phyloP scores from a whole-genome alignment of 1,140 invertebrate genomes.

The Lethocerus indicus region DNA sequence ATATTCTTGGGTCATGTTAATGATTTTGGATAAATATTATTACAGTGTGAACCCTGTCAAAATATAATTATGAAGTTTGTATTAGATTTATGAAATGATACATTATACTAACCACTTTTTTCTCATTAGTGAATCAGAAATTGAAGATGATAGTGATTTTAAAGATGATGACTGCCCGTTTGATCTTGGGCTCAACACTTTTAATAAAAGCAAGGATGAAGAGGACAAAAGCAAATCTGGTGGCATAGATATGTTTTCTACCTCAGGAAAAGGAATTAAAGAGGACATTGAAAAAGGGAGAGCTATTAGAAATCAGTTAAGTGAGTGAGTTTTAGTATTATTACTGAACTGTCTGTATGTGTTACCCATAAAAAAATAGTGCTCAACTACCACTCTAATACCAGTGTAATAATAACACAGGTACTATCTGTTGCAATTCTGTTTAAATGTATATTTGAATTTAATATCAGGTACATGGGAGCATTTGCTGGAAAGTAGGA shows the following conservation, averaged over 20 bases:
- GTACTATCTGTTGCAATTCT: neutral
- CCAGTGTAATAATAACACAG: too few species aligned
- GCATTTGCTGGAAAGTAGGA: constrained; percentile 59
- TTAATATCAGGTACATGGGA: constrained; percentile 49
- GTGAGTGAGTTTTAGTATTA: constrained; percentile 16
- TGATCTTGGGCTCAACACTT: too few species aligned
- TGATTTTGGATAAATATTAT: neutral
- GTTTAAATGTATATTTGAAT: constrained; percentile 14
- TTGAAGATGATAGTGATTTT: too few species aligned
- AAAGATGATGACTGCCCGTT: too few species aligned
- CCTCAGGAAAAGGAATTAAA: constrained; percentile 7
- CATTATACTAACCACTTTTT: neutral
- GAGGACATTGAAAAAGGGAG: constrained; percentile 45
- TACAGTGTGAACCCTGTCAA: neutral
- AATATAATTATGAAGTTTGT: neutral
- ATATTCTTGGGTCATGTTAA: neutral
- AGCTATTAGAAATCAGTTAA: constrained; percentile 56
- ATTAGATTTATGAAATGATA: neutral
- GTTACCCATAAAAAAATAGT: neutral
- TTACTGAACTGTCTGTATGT: neutral
- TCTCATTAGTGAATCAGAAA: neutral
- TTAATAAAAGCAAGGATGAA: too few species aligned
- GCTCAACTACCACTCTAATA: neutral
- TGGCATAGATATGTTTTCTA: constrained; percentile 13
- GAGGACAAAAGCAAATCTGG: neutral